These are phyloP conservation scores for Podiceps cristatus DNA, from an alignment of 2,113 vertebrate species.

Conservation along the genomic window DNA sequence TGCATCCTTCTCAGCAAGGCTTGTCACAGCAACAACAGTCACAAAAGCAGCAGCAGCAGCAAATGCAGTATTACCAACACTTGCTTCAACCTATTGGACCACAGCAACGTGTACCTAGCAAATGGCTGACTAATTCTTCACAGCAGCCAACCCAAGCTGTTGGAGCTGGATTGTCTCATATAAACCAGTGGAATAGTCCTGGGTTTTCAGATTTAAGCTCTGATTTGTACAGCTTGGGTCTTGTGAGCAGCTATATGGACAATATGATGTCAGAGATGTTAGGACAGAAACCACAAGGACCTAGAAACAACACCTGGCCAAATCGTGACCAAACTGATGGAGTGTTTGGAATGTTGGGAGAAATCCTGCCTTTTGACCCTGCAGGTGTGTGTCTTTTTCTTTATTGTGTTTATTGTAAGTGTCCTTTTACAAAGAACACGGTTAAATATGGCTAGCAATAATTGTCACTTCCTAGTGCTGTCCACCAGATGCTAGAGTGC, in stretches of 20 bases:
- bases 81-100: constrained; percentile 89
- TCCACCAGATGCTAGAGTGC: neutral
- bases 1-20: constrained; percentile 83
- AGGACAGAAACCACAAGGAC: constrained; percentile 94
- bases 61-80: constrained; percentile 93
- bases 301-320: constrained; percentile 98
- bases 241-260: constrained; percentile 98
- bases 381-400: constrained; percentile 84
- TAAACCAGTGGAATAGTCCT: constrained; percentile 90
- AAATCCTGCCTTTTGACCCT: constrained; percentile 94
- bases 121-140: constrained; percentile 86
- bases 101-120: constrained; percentile 82
- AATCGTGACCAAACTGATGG: constrained; percentile 97
- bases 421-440: neutral
- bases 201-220: constrained; percentile 92
- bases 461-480: neutral
- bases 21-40: constrained; percentile 77
- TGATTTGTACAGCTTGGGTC: constrained; percentile 94
- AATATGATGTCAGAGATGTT: constrained; percentile 96
- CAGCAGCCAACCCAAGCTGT: constrained; percentile 84
- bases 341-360: constrained; percentile 92
- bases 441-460: neutral
- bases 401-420: neutral
- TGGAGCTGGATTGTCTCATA: constrained; percentile 85
- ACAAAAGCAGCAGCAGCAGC: constrained; percentile 84